Evolutionary conservation across 2,797 vertebrate species (phyloP).

Genomic region (Botia almorhae): DNA sequence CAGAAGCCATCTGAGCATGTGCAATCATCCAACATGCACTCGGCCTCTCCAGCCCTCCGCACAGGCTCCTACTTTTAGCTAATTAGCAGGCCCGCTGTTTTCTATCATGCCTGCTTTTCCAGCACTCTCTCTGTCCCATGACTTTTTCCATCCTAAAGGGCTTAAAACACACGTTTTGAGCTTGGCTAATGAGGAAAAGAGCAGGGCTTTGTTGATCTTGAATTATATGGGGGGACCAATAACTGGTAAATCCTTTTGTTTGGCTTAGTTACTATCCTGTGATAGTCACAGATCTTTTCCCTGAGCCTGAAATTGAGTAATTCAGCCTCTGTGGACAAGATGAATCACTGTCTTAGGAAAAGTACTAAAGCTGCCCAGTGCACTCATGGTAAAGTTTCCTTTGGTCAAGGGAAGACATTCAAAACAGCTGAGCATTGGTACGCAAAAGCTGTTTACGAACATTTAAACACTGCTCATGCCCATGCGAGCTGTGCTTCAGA

Average conservation of each 20-base stretch:
- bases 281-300: conserved; percentile 18
- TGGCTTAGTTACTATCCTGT: conserved; percentile 6
- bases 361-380: neutral
- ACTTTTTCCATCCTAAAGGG: conserved; percentile 40
- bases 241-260: conserved; percentile 5
- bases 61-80: conserved; percentile 31
- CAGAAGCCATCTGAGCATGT: conserved; percentile 36
- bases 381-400: neutral
- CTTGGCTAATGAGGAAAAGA: conserved; percentile 30
- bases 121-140: neutral
- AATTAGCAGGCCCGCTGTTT: conserved; percentile 51
- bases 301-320: conserved; percentile 29
- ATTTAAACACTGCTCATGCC: neutral
- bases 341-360: conserved; percentile 34
- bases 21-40: conserved; percentile 43
- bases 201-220: conserved; percentile 14
- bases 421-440: neutral
- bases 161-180: conserved; percentile 15
- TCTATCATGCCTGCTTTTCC: conserved; percentile 44
- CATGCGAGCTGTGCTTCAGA: no score
- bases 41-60: neutral
- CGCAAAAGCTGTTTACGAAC: neutral
- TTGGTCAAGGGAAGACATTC: neutral
- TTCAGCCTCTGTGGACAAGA: conserved; percentile 8
- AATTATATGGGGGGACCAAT: neutral